phyloP scores from a whole-genome alignment of 2,113 vertebrate genomes.

The Fulica atra region DNA sequence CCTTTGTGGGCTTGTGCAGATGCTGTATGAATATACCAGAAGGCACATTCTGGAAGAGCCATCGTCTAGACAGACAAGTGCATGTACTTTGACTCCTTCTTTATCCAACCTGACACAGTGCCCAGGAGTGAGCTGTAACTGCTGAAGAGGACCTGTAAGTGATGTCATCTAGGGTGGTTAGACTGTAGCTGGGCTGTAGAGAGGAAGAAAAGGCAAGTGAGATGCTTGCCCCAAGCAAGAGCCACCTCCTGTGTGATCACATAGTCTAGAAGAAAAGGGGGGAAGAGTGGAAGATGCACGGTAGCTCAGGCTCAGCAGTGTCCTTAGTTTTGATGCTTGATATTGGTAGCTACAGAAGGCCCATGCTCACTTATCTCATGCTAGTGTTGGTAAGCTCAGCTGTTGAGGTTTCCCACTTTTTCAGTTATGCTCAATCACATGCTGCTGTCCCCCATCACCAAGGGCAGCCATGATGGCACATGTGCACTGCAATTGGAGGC shows the following conservation, averaged over 20 bases:
- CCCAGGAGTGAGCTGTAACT: neutral
- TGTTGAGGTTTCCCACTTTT: neutral
- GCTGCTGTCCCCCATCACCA: neutral
- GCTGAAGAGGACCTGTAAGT: neutral
- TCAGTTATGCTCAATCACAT: neutral
- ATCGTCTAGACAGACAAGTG: neutral
- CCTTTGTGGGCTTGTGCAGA: neutral
- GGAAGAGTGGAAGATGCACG: neutral
- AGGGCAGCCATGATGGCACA: rapidly evolving
- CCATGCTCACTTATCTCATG: neutral
- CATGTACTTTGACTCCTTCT: neutral
- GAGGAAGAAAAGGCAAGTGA: neutral
- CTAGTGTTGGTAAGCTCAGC: neutral
- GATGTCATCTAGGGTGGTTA: neutral
- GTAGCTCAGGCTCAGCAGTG: neutral
- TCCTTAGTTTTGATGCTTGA: neutral
- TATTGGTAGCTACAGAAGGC: neutral
- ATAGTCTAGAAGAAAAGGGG: neutral
- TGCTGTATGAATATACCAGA: neutral
- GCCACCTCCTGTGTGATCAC: neutral
- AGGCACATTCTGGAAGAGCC: neutral
- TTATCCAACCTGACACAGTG: neutral
- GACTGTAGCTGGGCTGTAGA: neutral
- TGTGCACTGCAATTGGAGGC: neutral
- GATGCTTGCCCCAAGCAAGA: neutral